These are phyloP conservation scores for Thamnaconus septentrionalis DNA, from an alignment of 2,113 vertebrate genomes.

Conservation along the genomic window DNA sequence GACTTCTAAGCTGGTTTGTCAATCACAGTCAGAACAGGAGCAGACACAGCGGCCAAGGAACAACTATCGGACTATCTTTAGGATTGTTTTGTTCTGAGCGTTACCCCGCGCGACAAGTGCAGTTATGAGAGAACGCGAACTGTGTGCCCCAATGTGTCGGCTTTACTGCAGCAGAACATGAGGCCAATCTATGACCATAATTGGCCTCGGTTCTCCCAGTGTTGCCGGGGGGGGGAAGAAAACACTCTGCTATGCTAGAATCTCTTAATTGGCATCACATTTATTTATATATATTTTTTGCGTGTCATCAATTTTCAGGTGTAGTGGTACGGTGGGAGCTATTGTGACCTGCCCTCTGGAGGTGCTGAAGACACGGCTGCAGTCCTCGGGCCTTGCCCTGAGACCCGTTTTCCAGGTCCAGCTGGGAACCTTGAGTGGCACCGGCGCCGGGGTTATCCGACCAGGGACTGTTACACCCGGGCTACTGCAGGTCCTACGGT, in stretches of 20 bases:
- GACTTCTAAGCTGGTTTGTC: background rate
- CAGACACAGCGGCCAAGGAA: background rate
- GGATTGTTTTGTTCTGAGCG: too few species aligned
- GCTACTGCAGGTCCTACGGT: conserved; percentile 90
- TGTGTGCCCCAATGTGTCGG: conserved; percentile 4
- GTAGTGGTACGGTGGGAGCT: conserved; percentile 94
- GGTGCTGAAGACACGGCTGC: conserved; percentile 92
- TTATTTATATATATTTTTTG: too few species aligned
- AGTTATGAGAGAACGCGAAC: background rate
- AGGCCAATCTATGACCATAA: conserved; percentile 20
- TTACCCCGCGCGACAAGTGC: too few species aligned
- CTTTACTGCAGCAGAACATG: conserved; percentile 5
- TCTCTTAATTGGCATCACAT: too few species aligned
- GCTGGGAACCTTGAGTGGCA: conserved; percentile 86
- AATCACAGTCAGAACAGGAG: background rate
- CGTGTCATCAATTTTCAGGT: conserved; percentile 73
- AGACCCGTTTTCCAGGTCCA: conserved; percentile 90
- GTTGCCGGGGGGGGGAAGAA: background rate
- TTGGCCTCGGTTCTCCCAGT: conserved; percentile 8
- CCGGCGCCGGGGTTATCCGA: conserved; percentile 87
- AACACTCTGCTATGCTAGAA: background rate
- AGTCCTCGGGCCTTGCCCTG: conserved; percentile 89
- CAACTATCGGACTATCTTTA: background rate
- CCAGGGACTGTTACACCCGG: conserved; percentile 86
- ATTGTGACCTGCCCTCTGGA: conserved; percentile 94